Evolutionary conservation across 2,113 vertebrate species (phyloP).

Genomic region (Hydropotes inermis): DNA sequence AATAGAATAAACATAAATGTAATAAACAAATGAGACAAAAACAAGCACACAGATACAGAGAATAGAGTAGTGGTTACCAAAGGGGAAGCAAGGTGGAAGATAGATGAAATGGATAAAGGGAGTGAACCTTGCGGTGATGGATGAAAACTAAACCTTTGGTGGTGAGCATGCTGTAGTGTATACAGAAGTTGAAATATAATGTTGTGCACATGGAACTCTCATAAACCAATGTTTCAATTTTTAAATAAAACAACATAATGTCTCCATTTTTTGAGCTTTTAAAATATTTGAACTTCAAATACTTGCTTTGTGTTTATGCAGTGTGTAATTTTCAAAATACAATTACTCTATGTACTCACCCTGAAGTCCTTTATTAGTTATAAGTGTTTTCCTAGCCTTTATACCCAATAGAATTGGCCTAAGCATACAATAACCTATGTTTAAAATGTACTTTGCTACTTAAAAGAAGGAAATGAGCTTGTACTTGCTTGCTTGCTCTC

Average conservation of each 20-base stretch:
- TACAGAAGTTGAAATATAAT: neutral
- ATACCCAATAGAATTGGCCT: slow-evolving; percentile 7
- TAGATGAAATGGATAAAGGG: neutral
- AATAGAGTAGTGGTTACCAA: neutral
- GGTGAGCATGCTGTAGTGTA: neutral
- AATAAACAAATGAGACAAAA: neutral
- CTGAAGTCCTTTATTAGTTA: slow-evolving; percentile 50
- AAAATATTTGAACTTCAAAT: slow-evolving; percentile 35
- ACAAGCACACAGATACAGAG: neutral
- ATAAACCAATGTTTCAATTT: neutral
- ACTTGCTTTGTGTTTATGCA: slow-evolving; percentile 20
- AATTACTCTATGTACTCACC: slow-evolving; percentile 3
- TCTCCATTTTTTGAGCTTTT: slow-evolving; percentile 26
- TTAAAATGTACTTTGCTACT: slow-evolving; percentile 55
- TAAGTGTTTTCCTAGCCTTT: slow-evolving; percentile 48
- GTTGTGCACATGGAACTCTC: neutral
- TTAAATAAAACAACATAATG: neutral
- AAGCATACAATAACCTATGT: neutral
- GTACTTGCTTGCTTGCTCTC: neutral
- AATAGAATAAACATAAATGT: neutral
- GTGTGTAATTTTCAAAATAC: slow-evolving; percentile 49
- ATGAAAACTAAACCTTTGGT: neutral
- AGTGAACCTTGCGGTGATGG: neutral
- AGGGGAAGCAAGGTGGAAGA: neutral
- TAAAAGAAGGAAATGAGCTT: slow-evolving; percentile 46